Conservation (phyloP, 2,888 invertebrate species). For the Hypena proboscidalis region DNA sequence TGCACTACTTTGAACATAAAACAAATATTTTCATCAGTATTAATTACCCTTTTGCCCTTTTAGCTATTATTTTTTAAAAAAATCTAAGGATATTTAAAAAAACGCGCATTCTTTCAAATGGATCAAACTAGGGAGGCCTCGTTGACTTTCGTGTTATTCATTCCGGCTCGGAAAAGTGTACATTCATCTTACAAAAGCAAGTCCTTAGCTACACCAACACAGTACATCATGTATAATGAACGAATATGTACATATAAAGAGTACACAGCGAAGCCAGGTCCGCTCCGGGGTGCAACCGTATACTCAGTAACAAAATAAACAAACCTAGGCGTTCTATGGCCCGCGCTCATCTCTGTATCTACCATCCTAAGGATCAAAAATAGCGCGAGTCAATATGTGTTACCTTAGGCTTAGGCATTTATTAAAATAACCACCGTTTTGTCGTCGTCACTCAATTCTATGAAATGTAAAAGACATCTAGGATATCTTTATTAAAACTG, state of each 20-base stretch:
- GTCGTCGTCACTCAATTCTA: too few relatives aligned
- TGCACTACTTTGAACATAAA: too few relatives aligned
- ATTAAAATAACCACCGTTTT: background rate
- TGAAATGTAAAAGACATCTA: too few relatives aligned
- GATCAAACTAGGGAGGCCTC: too few relatives aligned
- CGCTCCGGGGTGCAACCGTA: slow-evolving; percentile 68
- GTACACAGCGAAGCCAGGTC: slow-evolving; percentile 47
- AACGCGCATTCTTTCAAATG: too few relatives aligned
- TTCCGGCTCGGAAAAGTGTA: too few relatives aligned
- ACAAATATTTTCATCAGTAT: too few relatives aligned
- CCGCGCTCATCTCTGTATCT: slow-evolving; percentile 88
- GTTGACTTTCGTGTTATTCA: too few relatives aligned
- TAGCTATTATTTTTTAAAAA: too few relatives aligned
- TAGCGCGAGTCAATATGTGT: slow-evolving; percentile 51
- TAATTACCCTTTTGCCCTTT: too few relatives aligned
- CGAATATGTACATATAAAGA: slow-evolving; percentile 45
- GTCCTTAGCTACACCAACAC: slow-evolving; percentile 44
- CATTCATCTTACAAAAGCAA: background rate
- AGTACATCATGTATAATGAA: slow-evolving; percentile 48
- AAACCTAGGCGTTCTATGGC: slow-evolving; percentile 90
- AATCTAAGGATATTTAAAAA: too few relatives aligned
- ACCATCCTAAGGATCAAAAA: slow-evolving; percentile 86
- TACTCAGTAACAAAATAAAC: slow-evolving; percentile 83
- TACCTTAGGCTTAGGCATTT: slow-evolving; percentile 8
- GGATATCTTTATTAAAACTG: too few relatives aligned